These are phyloP conservation scores for Melanchra persicariae DNA, from an alignment of 2,888 invertebrate species.

Conservation along the genomic window DNA sequence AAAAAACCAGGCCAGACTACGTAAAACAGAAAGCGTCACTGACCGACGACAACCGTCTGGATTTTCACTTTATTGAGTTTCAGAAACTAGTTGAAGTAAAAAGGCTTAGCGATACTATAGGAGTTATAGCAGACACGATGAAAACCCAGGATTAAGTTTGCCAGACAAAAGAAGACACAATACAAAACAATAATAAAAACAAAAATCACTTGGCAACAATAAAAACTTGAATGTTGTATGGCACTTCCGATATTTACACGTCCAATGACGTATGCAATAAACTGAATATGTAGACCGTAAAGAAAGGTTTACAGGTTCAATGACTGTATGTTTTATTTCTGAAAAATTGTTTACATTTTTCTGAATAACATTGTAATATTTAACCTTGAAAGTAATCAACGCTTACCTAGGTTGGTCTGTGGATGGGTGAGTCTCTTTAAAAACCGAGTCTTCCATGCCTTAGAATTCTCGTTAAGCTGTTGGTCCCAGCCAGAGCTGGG, in stretches of 20 bases:
- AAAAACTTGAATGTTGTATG: slow-evolving; percentile 54
- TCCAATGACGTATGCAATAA: slow-evolving; percentile 75
- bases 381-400: too few species aligned
- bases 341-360: slow-evolving; percentile 33
- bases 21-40: slow-evolving; percentile 22
- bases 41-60: slow-evolving; percentile 48
- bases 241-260: slow-evolving; percentile 67
- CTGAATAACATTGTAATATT: too few species aligned
- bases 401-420: too few species aligned
- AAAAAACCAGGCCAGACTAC: slow-evolving; percentile 14
- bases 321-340: slow-evolving; percentile 69
- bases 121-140: slow-evolving; percentile 4
- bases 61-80: slow-evolving; percentile 27
- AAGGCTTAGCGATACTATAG: slow-evolving; percentile 15
- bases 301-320: slow-evolving; percentile 81
- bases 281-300: slow-evolving; percentile 76
- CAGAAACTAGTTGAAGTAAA: slow-evolving; percentile 13
- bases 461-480: too few species aligned
- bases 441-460: too few species aligned
- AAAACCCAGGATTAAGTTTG: slow-evolving; percentile 19
- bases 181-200: slow-evolving; percentile 42
- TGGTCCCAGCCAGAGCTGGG: too few species aligned
- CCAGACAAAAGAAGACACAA: slow-evolving; percentile 37
- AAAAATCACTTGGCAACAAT: slow-evolving; percentile 39
- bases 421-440: too few species aligned